Evolutionary conservation across 2,797 vertebrate species (phyloP).

Genomic region (Scleropages formosus): DNA sequence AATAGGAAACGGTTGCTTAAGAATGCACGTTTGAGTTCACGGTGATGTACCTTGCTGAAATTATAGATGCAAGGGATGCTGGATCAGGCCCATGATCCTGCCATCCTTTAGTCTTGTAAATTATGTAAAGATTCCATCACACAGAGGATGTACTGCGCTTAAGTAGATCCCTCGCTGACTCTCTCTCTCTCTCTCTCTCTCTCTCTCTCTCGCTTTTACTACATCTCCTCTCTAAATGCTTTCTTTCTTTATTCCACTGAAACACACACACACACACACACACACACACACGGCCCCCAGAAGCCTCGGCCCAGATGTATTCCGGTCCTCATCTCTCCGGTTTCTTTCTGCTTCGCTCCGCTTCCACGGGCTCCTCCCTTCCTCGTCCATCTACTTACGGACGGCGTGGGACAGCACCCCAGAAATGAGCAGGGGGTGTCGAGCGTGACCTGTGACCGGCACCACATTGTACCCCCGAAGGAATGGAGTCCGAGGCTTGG

Average conservation of each 20-base stretch:
- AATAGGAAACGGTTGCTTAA: not conserved
- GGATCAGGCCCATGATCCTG: not conserved
- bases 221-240: not conserved
- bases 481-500: no score
- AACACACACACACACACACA: not conserved
- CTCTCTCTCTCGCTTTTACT: not conserved
- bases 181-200: not conserved
- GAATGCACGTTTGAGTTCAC: not conserved
- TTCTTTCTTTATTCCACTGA: constrained; percentile 35
- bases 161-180: not conserved
- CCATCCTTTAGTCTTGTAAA: not conserved
- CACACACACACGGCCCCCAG: not conserved
- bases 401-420: no score
- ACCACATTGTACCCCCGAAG: no score
- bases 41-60: not conserved
- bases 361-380: not conserved
- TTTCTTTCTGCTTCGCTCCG: not conserved
- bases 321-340: constrained; percentile 39
- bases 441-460: not conserved
- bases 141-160: not conserved
- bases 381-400: constrained; percentile 5
- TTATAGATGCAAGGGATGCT: not conserved
- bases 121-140: constrained; percentile 7
- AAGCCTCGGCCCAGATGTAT: not conserved
- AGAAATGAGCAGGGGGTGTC: not conserved